Evolutionary conservation across 2,797 vertebrate species (phyloP).

Genomic region (Coendou prehensilis): DNA sequence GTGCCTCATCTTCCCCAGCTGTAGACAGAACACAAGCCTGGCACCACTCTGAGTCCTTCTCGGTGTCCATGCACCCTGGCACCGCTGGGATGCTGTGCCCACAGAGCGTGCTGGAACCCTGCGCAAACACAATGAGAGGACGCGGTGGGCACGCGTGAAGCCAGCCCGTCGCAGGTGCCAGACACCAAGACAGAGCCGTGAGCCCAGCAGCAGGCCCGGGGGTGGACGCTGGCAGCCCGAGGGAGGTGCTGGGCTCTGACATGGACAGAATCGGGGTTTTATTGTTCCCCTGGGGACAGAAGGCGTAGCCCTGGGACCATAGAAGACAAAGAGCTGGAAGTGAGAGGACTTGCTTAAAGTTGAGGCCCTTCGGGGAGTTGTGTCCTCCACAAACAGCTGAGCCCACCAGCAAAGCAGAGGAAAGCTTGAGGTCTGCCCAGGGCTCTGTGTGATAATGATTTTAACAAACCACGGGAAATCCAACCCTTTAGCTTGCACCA

Average conservation of each 20-base stretch:
- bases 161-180: neutral
- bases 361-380: neutral
- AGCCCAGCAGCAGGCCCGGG: neutral
- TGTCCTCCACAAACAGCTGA: neutral
- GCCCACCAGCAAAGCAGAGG: neutral
- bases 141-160: neutral
- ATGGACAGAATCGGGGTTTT: neutral
- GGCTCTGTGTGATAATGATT: neutral
- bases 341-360: neutral
- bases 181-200: neutral
- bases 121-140: no score
- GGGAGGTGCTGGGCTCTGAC: neutral
- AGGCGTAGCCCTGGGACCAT: neutral
- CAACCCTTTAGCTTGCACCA: neutral
- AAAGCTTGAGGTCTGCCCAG: neutral
- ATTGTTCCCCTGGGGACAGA: neutral
- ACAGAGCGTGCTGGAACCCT: accelerated
- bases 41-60: no score
- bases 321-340: neutral
- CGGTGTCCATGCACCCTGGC: accelerated
- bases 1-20: no score
- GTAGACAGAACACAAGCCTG: neutral
- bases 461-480: neutral
- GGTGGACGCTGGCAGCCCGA: neutral
- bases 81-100: neutral